Evolutionary conservation across 1,140 invertebrate genomes (phyloP), one percentile per base, ranked within the genome.

Genomic region (Solen grandis): DNA sequence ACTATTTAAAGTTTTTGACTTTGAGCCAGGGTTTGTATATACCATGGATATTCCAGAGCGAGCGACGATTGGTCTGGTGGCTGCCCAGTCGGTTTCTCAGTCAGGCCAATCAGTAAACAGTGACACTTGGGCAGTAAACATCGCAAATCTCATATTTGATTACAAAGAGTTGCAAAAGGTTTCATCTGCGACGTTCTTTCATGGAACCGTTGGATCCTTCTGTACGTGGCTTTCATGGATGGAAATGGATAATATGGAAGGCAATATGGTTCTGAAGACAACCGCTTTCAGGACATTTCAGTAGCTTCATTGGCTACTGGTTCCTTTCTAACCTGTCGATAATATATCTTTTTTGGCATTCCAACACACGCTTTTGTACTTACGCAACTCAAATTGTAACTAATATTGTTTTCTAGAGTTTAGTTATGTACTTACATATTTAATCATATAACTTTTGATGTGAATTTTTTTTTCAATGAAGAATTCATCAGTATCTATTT

Each of bases 221-320:
- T 55, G 60, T 0, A 66, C 33, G 16, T 85, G 78, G 77, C 62
- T 65, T 22, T 38, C 19, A 10, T 85, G 84, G 84, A 75, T 83
- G 78, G 55, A 62, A 35, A 73, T 83, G 77, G 57, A n/a, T 14
- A 46, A 52, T 27, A 57, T 65, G 14, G 25, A 57, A 0, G 84
- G 84, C 5, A 77, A 63, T 29, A 31, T 85, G n/a, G 78, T 83
- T 13, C 3, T 29, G 2, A 74, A 74, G 46, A n/a, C 54, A n/a
- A 62, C 70, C 0, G 54, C 62, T 2, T 41, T 1, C 50, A 70
- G 59, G n/a, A n/a, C n/a, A n/a, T n/a, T n/a, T n/a, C n/a, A n/a
- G n/a, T n/a, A n/a, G n/a, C n/a, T n/a, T n/a, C n/a, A n/a, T n/a
- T n/a, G n/a, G n/a, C n/a, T n/a, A n/a, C n/a, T n/a, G n/a, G n/a